Conservation (phyloP, 2,797 vertebrate species). For the Crocidura indochinensis region DNA sequence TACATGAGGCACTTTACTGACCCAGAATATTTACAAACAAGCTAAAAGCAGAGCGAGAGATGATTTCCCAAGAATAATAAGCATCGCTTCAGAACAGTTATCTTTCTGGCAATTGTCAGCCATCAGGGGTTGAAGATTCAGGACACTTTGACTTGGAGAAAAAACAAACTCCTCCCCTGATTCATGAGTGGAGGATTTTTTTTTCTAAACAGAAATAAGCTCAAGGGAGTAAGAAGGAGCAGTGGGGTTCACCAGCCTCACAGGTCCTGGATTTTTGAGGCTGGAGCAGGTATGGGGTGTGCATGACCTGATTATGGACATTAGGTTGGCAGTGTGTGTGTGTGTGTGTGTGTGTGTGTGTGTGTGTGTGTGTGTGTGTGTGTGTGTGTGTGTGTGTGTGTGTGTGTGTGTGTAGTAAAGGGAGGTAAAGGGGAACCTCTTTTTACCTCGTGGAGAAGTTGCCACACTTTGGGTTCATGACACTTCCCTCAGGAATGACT, state of each 20-base stretch:
- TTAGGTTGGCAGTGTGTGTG: not conserved
- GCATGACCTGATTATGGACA: not conserved
- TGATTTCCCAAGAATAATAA: conserved; percentile 35
- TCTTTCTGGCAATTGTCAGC: conserved; percentile 69
- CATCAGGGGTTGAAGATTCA: conserved; percentile 80
- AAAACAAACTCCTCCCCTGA: conserved; percentile 33
- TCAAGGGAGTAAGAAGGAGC: not conserved
- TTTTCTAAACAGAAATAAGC: conserved; percentile 51
- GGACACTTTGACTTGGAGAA: conserved; percentile 48
- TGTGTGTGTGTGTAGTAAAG: not conserved
- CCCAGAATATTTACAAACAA: conserved; percentile 48
- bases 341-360: no score
- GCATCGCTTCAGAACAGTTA: not conserved
- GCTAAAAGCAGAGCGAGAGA: conserved; percentile 23
- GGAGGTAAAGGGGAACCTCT: not conserved
- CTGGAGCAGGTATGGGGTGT: not conserved
- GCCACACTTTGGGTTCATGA: not conserved
- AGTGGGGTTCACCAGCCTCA: not conserved
- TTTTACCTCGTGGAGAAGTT: not conserved
- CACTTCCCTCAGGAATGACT: not conserved
- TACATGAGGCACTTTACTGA: conserved; percentile 45
- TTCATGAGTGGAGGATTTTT: conserved; percentile 61
- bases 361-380: no score
- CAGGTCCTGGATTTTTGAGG: not conserved
- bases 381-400: no score